A percentile compares a stretch with the other conserved stretches of the same genome.
phyloP scores from a whole-genome alignment of 2,888 invertebrate genomes.

The Eristalinus sepulchralis region DNA sequence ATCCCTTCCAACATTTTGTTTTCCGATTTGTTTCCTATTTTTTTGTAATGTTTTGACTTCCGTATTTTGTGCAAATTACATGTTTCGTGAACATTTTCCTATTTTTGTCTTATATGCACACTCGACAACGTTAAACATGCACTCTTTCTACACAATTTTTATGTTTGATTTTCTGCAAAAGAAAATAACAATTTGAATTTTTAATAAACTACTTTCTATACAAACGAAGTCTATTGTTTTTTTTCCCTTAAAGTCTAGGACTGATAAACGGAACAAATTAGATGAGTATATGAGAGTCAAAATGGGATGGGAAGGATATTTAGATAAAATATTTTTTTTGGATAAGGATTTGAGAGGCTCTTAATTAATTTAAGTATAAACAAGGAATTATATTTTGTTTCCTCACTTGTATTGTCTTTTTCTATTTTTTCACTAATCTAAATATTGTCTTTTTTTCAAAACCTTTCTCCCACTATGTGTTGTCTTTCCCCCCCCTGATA shows the following conservation, averaged over 20 bases:
- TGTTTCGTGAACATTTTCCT: conserved; percentile 46
- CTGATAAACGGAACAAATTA: conserved; percentile 25
- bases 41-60: conserved; percentile 1
- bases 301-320: conserved; percentile 44
- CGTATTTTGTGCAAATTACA: conserved; percentile 32
- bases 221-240: conserved; percentile 2
- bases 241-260: conserved; percentile 50
- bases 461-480: conserved; percentile 4
- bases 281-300: not conserved
- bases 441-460: conserved; percentile 50
- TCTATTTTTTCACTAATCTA: conserved; percentile 46
- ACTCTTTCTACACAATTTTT: conserved; percentile 10
- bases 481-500: conserved; percentile 42
- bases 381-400: conserved; percentile 43
- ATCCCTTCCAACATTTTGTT: conserved; percentile 6
- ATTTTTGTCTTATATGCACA: not conserved
- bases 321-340: conserved; percentile 16
- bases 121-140: not conserved
- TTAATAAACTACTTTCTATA: conserved; percentile 17
- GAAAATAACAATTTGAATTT: not conserved
- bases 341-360: conserved; percentile 12
- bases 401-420: conserved; percentile 34
- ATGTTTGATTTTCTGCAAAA: conserved; percentile 9
- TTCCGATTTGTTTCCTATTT: not conserved
- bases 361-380: conserved; percentile 53